Evolutionary conservation across 2,888 invertebrate species (phyloP).

Genomic region (Leptopilina myrica): DNA sequence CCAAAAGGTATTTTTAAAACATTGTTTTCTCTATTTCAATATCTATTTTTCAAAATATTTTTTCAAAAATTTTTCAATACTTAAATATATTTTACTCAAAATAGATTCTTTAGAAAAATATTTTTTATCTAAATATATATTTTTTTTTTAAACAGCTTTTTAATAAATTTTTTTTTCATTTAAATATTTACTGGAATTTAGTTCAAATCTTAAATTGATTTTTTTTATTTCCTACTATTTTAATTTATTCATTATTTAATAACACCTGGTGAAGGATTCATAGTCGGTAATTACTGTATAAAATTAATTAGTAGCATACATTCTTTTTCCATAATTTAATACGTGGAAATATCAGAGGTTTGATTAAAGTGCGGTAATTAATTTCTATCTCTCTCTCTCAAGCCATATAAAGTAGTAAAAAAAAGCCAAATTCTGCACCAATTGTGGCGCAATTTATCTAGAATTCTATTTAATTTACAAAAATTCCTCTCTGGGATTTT

Average conservation of each 20-base stretch:
- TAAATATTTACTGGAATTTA: too few species aligned
- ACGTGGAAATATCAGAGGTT: constrained; percentile 21
- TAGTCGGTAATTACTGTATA: constrained; percentile 33
- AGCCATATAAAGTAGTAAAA: constrained; percentile 25
- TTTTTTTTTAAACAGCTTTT: too few species aligned
- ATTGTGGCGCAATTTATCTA: neutral
- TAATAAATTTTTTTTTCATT: too few species aligned
- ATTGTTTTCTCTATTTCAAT: too few species aligned
- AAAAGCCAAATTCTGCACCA: constrained; percentile 16
- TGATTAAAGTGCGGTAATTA: constrained; percentile 29
- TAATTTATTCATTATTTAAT: neutral
- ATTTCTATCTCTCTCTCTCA: constrained; percentile 11
- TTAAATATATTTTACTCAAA: too few species aligned
- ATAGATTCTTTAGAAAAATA: too few species aligned
- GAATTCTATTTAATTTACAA: neutral
- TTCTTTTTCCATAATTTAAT: constrained; percentile 16
- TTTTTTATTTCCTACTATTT: neutral
- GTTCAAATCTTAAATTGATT: too few species aligned
- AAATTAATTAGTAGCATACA: constrained; percentile 40
- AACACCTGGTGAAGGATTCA: constrained; percentile 39
- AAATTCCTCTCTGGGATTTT: neutral
- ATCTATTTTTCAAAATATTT: too few species aligned
- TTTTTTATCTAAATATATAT: too few species aligned
- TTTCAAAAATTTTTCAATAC: too few species aligned
- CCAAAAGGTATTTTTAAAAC: too few species aligned